Evolutionary conservation across 2,797 vertebrate species (phyloP).

Genomic region (Rhinophrynus dorsalis): DNA sequence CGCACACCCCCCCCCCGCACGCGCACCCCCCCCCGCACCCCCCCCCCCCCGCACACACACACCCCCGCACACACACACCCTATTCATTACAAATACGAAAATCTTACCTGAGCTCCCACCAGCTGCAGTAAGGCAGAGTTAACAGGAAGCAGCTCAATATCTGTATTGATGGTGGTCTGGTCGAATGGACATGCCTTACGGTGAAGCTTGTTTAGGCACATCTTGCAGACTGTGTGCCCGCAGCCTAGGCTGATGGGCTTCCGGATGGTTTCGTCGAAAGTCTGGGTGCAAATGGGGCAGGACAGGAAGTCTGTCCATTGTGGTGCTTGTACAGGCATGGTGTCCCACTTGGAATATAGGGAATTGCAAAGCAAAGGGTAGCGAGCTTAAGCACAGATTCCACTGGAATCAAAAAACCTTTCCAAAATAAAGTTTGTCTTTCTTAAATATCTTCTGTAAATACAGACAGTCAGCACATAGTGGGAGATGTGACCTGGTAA

Average conservation of each 20-base stretch:
- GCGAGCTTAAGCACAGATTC: slow-evolving; percentile 88
- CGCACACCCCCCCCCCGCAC: too few species aligned
- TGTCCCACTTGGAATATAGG: slow-evolving; percentile 65
- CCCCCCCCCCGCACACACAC: too few species aligned
- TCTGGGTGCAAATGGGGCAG: slow-evolving; percentile 99
- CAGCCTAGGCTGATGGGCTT: slow-evolving; percentile 97
- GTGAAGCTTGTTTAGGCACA: slow-evolving; percentile 99
- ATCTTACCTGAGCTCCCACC: slow-evolving; percentile 92
- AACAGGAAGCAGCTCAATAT: slow-evolving; percentile 97
- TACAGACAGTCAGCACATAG: slow-evolving; percentile 83
- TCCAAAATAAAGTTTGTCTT: slow-evolving; percentile 66
- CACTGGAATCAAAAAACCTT: slow-evolving; percentile 98
- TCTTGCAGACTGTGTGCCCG: slow-evolving; percentile 98
- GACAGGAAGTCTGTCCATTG: slow-evolving; percentile 99
- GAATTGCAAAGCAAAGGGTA: slow-evolving; percentile 64
- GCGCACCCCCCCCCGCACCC: too few species aligned
- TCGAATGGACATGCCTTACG: slow-evolving; percentile 98
- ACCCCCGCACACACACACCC: too few species aligned
- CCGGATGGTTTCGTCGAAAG: slow-evolving; percentile 95
- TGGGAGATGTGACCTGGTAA: slow-evolving; percentile 82
- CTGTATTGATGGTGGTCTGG: slow-evolving; percentile 98
- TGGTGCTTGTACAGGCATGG: slow-evolving; percentile 99
- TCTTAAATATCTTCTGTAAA: slow-evolving; percentile 82
- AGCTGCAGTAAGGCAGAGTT: slow-evolving; percentile 96
- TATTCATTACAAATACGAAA: too few species aligned